Percentiles rank a stretch among this genome's conserved stretches.
Evolutionary conservation across 2,113 vertebrate genomes (phyloP).

Genomic region (Dolichotis patagonum): DNA sequence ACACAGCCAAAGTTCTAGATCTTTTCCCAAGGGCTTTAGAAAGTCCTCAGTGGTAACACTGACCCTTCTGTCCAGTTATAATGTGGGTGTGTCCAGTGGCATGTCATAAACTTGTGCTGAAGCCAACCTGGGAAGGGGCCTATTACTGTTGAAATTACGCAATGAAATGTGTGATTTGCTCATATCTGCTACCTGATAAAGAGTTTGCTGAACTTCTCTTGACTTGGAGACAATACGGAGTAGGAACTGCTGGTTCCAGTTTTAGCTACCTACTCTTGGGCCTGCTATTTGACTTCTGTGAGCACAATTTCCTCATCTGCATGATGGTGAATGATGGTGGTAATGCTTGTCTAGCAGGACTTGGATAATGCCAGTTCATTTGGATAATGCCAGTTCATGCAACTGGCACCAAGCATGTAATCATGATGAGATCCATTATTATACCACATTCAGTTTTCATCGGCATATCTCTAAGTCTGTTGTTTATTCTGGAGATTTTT

Average conservation of each 20-base stretch:
- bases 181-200: background rate
- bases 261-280: background rate
- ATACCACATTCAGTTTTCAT: background rate
- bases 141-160: background rate
- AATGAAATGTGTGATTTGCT: background rate
- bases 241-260: background rate
- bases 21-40: background rate
- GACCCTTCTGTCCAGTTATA: background rate
- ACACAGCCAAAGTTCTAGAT: background rate
- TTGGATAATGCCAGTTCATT: background rate
- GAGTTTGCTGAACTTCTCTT: background rate
- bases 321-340: background rate
- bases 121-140: background rate
- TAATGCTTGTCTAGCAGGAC: background rate
- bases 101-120: background rate
- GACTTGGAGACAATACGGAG: rapidly evolving
- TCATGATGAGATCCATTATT: background rate
- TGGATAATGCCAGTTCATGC: background rate
- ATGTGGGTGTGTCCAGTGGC: background rate
- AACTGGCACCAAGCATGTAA: background rate
- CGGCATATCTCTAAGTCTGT: background rate
- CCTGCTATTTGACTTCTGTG: background rate
- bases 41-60: background rate
- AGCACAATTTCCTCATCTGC: background rate
- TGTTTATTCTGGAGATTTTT: background rate